Percentiles rank a stretch among this genome's conserved stretches.
phyloP scores from a whole-genome alignment of 2,113 vertebrate species.

The Podocnemis expansa region DNA sequence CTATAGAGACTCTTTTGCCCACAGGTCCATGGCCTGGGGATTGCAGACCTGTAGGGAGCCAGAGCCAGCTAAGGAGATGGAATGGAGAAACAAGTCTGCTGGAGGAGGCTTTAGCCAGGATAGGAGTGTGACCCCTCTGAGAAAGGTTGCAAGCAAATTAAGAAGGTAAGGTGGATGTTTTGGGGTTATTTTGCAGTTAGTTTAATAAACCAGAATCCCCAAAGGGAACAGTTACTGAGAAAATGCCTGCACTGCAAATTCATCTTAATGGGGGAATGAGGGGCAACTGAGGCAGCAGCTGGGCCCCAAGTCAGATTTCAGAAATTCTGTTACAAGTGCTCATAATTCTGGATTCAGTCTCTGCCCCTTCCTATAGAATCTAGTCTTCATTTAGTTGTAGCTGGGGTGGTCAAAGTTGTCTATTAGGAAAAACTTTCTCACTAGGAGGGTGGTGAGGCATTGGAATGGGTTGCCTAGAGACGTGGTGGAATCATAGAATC shows the following conservation, averaged over 20 bases:
- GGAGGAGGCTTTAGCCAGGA: background rate
- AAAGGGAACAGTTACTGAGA: conserved; percentile 24
- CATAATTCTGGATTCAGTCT: conserved; percentile 45
- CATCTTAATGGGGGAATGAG: conserved; percentile 22
- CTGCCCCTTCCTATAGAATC: rapidly evolving
- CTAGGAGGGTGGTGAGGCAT: no score
- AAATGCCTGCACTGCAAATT: conserved; percentile 31
- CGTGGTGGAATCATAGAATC: no score
- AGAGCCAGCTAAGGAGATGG: conserved; percentile 5
- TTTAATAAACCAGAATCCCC: conserved; percentile 43
- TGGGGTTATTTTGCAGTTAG: conserved; percentile 44
- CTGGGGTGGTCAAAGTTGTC: no score
- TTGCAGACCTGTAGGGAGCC: background rate
- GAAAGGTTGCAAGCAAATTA: background rate
- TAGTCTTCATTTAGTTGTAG: no score
- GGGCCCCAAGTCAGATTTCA: conserved; percentile 3
- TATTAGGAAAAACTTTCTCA: no score
- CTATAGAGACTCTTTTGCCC: background rate
- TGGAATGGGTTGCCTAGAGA: no score
- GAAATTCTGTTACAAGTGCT: conserved; percentile 15
- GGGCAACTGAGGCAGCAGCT: conserved; percentile 43
- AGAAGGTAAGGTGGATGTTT: conserved; percentile 7
- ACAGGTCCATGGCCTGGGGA: background rate
- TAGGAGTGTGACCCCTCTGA: background rate
- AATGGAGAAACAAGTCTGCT: background rate